Base-by-base conservation (phyloP, 92 coral and sea anemone species). In the Paragorgia papillata region DNA sequence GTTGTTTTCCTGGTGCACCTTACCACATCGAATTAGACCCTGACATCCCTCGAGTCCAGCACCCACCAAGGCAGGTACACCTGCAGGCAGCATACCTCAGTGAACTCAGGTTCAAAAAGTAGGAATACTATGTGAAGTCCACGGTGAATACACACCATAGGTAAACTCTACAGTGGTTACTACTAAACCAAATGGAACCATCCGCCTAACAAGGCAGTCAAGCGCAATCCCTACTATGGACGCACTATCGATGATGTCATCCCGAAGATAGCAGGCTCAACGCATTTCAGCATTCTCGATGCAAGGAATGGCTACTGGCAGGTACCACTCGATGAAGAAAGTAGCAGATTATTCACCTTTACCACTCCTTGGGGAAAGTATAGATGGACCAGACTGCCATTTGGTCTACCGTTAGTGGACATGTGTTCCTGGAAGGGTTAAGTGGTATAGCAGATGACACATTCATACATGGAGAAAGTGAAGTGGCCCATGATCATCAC, bases 381-480 rank as follows among this genome's bases (percentile, higher is more conserved):
- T 76, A 35, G 85, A 7, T 80, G 79, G 76, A 66, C 48, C 15
- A 57, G 82, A n/a, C 83, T 86, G 9, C 86, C 90, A 0, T 80
- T 89, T 70, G 81, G 88, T 7, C 81, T 85, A 41, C 85, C 5
- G 64, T 66, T 41, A 55, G 83, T 26, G 89, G 81, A 57, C 85
- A 84, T 10, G 80, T 83, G 51, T 83, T 87, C 59, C 26, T 53
- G 27, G 82, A 85, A 2, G 89, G 83, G 19, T 27, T 81, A 34
- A 84, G 65, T 40, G 84, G 89, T 12, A 84, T 76, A 41, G 87
- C 89, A n/a, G 89, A 88, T 29, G 92, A 88, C n/a, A n/a, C n/a
- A n/a, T 84, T 50, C 44, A 79, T 35, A 83, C 85, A 5, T 55
- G 21, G 24, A 57, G n/a, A n/a, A n/a, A n/a, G 76, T 28, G 85